Conservation (phyloP, 2,888 invertebrate genomes). For the Macaria liturata region DNA sequence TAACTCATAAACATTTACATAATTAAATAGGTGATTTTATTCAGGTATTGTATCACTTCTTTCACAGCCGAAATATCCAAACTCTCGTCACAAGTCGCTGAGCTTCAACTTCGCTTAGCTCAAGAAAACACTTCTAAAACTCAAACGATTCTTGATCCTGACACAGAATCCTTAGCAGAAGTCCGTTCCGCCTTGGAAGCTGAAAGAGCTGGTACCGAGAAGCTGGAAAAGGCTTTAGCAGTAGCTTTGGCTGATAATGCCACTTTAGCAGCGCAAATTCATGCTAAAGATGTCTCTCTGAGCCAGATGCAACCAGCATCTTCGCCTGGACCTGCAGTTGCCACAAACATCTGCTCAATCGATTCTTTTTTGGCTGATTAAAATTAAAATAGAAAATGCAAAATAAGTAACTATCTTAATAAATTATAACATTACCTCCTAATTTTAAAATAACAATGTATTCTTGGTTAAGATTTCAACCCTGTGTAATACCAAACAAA, state of each 20-base stretch:
- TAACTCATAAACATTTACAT: too few relatives aligned
- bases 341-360: constrained; percentile 58
- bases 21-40: too few relatives aligned
- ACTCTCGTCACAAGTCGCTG: constrained; percentile 53
- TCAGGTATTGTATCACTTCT: too few relatives aligned
- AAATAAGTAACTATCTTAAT: too few relatives aligned
- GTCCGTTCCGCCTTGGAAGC: constrained; percentile 59
- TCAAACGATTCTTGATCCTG: constrained; percentile 35
- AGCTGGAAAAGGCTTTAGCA: constrained; percentile 62
- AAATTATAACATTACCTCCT: too few relatives aligned
- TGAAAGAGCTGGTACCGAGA: constrained; percentile 59
- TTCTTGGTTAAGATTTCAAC: too few relatives aligned
- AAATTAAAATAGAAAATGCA: constrained; percentile 7
- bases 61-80: constrained; percentile 61
- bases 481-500: too few relatives aligned
- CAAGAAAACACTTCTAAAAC: constrained; percentile 31
- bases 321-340: constrained; percentile 33
- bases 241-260: constrained; percentile 67
- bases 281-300: constrained; percentile 44
- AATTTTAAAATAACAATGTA: too few relatives aligned
- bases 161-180: constrained; percentile 53
- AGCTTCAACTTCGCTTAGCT: constrained; percentile 52
- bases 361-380: constrained; percentile 72
- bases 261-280: constrained; percentile 53
- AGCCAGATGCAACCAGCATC: constrained; percentile 34